Conservation (phyloP, 1,140 invertebrate species). For the Rhysida immarginata region DNA sequence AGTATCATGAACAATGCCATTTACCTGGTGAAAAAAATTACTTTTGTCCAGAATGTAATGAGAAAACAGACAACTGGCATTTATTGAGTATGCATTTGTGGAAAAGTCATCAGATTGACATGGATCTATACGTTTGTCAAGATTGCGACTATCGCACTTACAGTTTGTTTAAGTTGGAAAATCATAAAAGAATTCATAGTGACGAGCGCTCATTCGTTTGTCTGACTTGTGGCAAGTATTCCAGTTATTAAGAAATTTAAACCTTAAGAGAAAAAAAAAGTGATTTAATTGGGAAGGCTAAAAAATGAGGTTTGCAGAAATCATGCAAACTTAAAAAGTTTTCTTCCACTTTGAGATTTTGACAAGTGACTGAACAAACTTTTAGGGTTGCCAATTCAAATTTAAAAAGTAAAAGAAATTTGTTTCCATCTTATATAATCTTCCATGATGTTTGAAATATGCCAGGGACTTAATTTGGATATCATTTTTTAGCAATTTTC, state of each 20-base stretch:
- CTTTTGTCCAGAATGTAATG: slow-evolving; percentile 22
- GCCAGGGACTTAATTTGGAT: too few species aligned
- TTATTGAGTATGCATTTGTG: slow-evolving; percentile 47
- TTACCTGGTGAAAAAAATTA: slow-evolving; percentile 26
- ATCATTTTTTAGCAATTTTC: too few species aligned
- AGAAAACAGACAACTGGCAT: slow-evolving; percentile 37
- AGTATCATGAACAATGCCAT: slow-evolving; percentile 28
- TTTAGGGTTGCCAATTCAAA: too few species aligned
- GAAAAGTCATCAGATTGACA: slow-evolving; percentile 50
- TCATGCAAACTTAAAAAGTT: too few species aligned
- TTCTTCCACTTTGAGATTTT: too few species aligned
- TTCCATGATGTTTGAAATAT: too few species aligned
- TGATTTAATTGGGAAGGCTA: too few species aligned
- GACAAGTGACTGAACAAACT: too few species aligned
- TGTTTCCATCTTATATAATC: too few species aligned
- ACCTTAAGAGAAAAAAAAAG: too few species aligned
- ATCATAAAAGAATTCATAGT: slow-evolving; percentile 45
- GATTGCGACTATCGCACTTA: slow-evolving; percentile 34
- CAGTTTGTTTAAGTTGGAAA: slow-evolving; percentile 30
- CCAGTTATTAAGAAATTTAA: neutral
- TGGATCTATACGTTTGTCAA: slow-evolving; percentile 46
- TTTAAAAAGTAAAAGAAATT: too few species aligned
- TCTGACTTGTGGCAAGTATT: slow-evolving; percentile 33
- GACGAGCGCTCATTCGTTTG: slow-evolving; percentile 41
- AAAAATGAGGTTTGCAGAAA: too few species aligned